Conservation (phyloP, 1,140 invertebrate species). For the Drosophila novamexicana region DNA sequence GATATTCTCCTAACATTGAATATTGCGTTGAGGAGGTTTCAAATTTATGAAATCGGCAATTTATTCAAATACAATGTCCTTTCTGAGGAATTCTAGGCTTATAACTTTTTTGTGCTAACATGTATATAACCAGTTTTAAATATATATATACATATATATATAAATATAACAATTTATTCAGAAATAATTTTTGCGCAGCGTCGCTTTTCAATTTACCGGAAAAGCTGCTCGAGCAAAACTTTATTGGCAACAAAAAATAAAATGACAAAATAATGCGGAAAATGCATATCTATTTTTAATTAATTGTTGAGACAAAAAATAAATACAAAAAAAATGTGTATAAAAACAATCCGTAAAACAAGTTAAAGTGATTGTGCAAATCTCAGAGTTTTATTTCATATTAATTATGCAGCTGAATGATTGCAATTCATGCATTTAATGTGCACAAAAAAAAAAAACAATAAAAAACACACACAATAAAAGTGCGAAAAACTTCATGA, state of each 20-base stretch:
- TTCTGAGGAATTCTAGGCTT: conserved; percentile 12
- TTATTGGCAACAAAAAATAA: conserved; percentile 20
- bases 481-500: not conserved
- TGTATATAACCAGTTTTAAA: not conserved
- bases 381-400: conserved; percentile 76
- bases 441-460: conserved; percentile 40
- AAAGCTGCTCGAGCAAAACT: conserved; percentile 38
- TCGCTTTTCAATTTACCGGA: conserved; percentile 53
- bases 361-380: conserved; percentile 68
- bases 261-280: conserved; percentile 50
- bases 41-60: not conserved
- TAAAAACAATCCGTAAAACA: conserved; percentile 38
- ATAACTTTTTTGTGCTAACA: conserved; percentile 1
- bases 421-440: conserved; percentile 68
- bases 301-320: conserved; percentile 58
- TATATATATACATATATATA: not conserved
- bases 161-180: conserved; percentile 5
- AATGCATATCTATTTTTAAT: conserved; percentile 73
- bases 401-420: conserved; percentile 79
- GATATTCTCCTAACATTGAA: conserved; percentile 11
- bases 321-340: conserved; percentile 7
- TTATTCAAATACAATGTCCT: not conserved
- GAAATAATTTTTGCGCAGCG: conserved; percentile 33
- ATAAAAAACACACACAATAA: conserved; percentile 35
- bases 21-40: not conserved